Evolutionary conservation across 2,113 vertebrate genomes (phyloP), one percentile per base, ranked within the genome.

Genomic region (Microcebus tavaratra): DNA sequence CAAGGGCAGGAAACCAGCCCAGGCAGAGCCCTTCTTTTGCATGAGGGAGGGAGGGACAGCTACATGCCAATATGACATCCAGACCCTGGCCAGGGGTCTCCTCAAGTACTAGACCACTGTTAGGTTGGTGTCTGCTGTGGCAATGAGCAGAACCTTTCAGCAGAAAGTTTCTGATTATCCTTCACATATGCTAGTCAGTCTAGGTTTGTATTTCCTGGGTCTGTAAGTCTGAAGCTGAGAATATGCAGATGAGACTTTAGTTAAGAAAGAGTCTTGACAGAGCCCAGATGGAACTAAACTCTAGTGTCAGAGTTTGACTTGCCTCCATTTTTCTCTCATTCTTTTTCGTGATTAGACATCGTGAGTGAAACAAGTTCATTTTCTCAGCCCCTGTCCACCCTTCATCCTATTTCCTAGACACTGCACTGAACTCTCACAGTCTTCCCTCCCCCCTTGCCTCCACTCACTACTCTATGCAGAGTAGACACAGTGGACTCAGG

Each of bases 1-100:
- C 76, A 67, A 31, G 8, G 59, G 86, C 88, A 97, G 88, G 79
- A 92, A 87, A 95, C 27, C 36, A 94, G 75, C 11, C 53, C 72
- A 94, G 63, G 50, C 57, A 91, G 50, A 65, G 36, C 8, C 79
- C 63, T 59, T 89, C 85, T 94, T 84, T 29, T 42, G 59, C 73
- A 20, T 29, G 50, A 34, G 73, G 48, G 48, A 48, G 15, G 85
- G 81, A 84, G 79, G 45, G 70, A 42, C 21, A 48, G 65, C 36
- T 36, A 31, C 12, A 65, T 13, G 75, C 65, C 20, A 75, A 17
- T 9, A 34, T 18, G 12, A 82, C 61, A 95, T 39, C 39, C 13
- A 79, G 57, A 57, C 25, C 39, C 12, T 7, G 25, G 48, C 21
- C 9, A 11, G 27, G n/a, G 36, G 27, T 25, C 3, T n/a, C 36